Base-by-base conservation (phyloP, 1,140 invertebrate genomes). In the Telenomus remus region DNA sequence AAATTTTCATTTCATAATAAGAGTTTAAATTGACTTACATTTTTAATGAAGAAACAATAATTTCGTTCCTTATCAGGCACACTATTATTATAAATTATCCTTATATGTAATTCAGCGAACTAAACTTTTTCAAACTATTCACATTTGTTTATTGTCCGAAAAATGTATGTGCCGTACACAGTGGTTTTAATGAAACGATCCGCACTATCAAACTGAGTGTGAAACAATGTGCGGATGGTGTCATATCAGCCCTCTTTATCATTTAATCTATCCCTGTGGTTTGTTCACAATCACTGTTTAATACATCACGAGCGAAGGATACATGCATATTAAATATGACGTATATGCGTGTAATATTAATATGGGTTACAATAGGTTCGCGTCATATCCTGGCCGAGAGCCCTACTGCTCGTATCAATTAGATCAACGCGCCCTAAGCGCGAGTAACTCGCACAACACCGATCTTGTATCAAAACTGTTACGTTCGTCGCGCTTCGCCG, bases 321-420 rank as follows among this genome's bases (percentile, higher is more conserved):
- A 75, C 53, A 47, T 39, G 64, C 60, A 63, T 76, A 65, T 76
- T 70, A 49, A 70, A 76, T 76, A 79, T 75, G 63, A 68, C 60
- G 71, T 73, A 78, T 69, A 80, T n/a, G n/a, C 73, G 72, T 80
- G 70, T 75, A 80, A 83, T 82, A 83, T 82, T 80, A 86, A 87
- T 84, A 79, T 81, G 80, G 75, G 79, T 79, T 75, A 87, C 86
- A 88, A 88, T 88, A 80, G 82, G 76, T 86, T 82, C 75, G 82
- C 85, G 85, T 88, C 86, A 87, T 81, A 88, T 88, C 86, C 86
- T 86, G 84, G 76, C 69, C 81, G 63, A 68, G 79, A 76, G 81
- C 82, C 80, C 83, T 77, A 82, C 48, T 73, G n/a, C n/a, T 57
- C 57, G 65, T 76, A 86, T 86, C 84, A 86, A 86, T 87, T 87